Evolutionary conservation across 2,888 invertebrate genomes (phyloP), one percentile per base, ranked within the genome.

Genomic region (Morpho achilles): DNA sequence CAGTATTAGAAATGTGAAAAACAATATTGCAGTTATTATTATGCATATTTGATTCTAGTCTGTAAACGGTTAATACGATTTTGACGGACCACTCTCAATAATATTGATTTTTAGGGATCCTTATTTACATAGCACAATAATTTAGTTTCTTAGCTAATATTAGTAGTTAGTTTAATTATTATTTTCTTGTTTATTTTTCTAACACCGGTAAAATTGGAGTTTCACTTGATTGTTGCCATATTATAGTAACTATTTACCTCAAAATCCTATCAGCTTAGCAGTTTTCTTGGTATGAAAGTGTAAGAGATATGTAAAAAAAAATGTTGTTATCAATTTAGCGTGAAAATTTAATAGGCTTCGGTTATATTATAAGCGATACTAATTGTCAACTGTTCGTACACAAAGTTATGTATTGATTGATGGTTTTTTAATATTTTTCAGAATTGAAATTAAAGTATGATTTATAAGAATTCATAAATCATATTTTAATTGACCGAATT

Each of bases 211-310:
- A 63, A 49, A 59, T 64, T 66, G 65, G 62, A 62, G 68, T 62
- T 72, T 71, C 71, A 72, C 71, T 82, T 83, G 80, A 77, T 73
- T 76, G 85, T 87, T 89, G 89, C 88, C 88, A 88, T 89, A 88
- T 79, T 71, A 69, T 76, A 76, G 77, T 75, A 84, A 82, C 83
- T 84, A 74, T 79, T 86, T 86, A 84, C 87, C 85, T 85, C 84
- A 79, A 74, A 75, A 66, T 75, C 72, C 58, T 54, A 72, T 70
- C 74, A 49, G 56, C 56, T 60, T 61, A 72, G 8, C 56, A 32
- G 76, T 65, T 57, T 62, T 54, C 59, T 52, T 54, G 56, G 43
- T 50, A 47, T 47, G 52, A 32, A 50, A 59, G 23, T 53, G 45
- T 58, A 46, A 22, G 32, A 50, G n/a, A 43, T 44, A 45, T 41